These are phyloP conservation scores for Dinoponera quadriceps DNA, from an alignment of 1,140 invertebrate species.

Conservation along the genomic window DNA sequence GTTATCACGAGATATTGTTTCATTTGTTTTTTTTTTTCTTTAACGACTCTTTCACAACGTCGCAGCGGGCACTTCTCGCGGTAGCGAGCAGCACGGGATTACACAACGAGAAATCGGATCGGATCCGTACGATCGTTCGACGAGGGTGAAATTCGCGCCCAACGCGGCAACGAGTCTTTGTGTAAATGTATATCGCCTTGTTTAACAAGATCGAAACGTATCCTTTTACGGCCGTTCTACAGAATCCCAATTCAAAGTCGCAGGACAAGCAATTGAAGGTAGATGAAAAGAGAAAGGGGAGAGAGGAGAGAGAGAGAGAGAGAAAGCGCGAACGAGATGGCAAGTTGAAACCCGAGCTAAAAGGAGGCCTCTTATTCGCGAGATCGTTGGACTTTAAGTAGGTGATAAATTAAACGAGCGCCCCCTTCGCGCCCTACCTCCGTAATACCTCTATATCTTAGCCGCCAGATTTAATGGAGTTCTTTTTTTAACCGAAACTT, in stretches of 20 bases:
- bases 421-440: slow-evolving; percentile 38
- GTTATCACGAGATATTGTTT: too few species aligned
- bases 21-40: too few species aligned
- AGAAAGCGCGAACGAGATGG: slow-evolving; percentile 12
- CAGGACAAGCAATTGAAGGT: slow-evolving; percentile 67
- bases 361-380: slow-evolving; percentile 69
- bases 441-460: slow-evolving; percentile 72
- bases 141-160: slow-evolving; percentile 19
- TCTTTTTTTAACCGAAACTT: slow-evolving; percentile 75
- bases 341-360: slow-evolving; percentile 74
- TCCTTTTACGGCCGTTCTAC: slow-evolving; percentile 57
- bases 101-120: background rate
- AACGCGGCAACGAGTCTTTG: background rate
- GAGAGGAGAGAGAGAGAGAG: background rate
- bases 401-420: slow-evolving; percentile 83
- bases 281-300: background rate
- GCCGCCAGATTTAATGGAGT: slow-evolving; percentile 79
- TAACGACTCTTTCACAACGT: too few species aligned
- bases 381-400: slow-evolving; percentile 78
- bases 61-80: too few species aligned
- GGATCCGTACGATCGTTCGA: background rate
- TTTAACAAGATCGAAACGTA: slow-evolving; percentile 54
- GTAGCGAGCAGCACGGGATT: too few species aligned
- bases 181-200: slow-evolving; percentile 20
- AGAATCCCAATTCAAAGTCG: slow-evolving; percentile 66